Evolutionary conservation across 2,797 vertebrate genomes (phyloP).

Genomic region (Lates japonicus): DNA sequence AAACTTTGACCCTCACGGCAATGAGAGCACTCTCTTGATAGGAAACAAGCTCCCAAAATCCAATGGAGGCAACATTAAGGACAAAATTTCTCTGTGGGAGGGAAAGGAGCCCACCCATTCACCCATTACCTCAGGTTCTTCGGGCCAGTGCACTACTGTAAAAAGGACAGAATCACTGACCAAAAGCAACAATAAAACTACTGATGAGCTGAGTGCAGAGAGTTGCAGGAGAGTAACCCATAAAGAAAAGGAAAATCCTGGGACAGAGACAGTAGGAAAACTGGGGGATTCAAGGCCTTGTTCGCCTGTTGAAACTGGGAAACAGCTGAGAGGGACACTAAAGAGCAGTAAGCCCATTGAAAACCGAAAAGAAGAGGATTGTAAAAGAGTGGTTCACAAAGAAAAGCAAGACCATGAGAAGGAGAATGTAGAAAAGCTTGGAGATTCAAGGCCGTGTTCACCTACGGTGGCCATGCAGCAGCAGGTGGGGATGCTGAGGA

Average conservation of each 20-base stretch:
- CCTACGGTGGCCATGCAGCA: slow-evolving; percentile 43
- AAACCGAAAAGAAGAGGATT: slow-evolving; percentile 30
- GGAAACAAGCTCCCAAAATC: slow-evolving; percentile 80
- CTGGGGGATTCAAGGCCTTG: slow-evolving; percentile 43
- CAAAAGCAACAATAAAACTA: slow-evolving; percentile 67
- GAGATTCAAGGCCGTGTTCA: slow-evolving; percentile 53
- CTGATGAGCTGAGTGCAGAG: slow-evolving; percentile 70
- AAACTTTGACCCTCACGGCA: slow-evolving; percentile 78
- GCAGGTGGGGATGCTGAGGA: slow-evolving; percentile 71
- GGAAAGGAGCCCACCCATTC: slow-evolving; percentile 87
- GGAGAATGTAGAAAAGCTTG: slow-evolving; percentile 55
- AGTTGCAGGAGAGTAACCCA: slow-evolving; percentile 65
- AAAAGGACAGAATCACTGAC: slow-evolving; percentile 78
- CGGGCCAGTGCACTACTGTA: slow-evolving; percentile 33
- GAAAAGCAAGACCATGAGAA: slow-evolving; percentile 49
- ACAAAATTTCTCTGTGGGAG: slow-evolving; percentile 98
- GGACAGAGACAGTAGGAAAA: slow-evolving; percentile 76
- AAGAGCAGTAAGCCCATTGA: slow-evolving; percentile 67
- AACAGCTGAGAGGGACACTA: slow-evolving; percentile 49
- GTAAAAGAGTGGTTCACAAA: slow-evolving; percentile 2
- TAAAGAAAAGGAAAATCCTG: slow-evolving; percentile 75
- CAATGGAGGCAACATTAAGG: slow-evolving; percentile 92
- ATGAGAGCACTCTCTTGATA: slow-evolving; percentile 80
- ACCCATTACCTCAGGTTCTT: slow-evolving; percentile 48
- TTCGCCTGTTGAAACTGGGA: slow-evolving; percentile 58